These are phyloP conservation scores for Heteromormyrus szaboi DNA, from an alignment of 2,797 vertebrate species.

Conservation along the genomic window DNA sequence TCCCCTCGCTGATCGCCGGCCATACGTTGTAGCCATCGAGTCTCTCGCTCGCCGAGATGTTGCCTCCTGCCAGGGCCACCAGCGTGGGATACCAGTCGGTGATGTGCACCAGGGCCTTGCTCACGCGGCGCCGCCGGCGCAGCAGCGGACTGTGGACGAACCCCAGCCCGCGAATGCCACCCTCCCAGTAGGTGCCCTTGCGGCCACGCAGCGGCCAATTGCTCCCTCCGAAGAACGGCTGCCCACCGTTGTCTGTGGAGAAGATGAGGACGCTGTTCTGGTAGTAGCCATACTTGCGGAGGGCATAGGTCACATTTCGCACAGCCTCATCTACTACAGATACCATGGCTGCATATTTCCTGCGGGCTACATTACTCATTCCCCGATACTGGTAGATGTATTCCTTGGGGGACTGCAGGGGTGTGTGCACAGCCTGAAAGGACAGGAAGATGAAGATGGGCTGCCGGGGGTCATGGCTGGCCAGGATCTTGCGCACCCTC, in stretches of 20 bases:
- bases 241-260: constrained; percentile 90
- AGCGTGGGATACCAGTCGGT: constrained; percentile 97
- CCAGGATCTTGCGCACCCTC: constrained; percentile 83
- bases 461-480: constrained; percentile 67
- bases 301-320: constrained; percentile 85
- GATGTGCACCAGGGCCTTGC: constrained; percentile 84
- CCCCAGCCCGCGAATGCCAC: constrained; percentile 83
- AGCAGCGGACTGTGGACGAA: constrained; percentile 94
- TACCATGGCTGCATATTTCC: constrained; percentile 93
- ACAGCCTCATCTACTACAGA: constrained; percentile 90
- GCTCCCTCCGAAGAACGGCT: constrained; percentile 89
- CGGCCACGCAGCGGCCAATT: constrained; percentile 95
- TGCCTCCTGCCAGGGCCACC: constrained; percentile 79
- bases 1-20: constrained; percentile 85
- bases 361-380: constrained; percentile 79
- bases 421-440: constrained; percentile 93
- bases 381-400: constrained; percentile 85
- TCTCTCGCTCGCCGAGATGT: constrained; percentile 63
- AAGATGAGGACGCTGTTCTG: constrained; percentile 88
- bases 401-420: constrained; percentile 84
- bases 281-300: constrained; percentile 90
- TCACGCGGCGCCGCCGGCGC: constrained; percentile 73
- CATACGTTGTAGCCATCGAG: constrained; percentile 87
- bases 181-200: constrained; percentile 97
- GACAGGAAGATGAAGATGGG: constrained; percentile 92